Base-by-base conservation (phyloP, 2,888 invertebrate species). In the Neria commutata region DNA sequence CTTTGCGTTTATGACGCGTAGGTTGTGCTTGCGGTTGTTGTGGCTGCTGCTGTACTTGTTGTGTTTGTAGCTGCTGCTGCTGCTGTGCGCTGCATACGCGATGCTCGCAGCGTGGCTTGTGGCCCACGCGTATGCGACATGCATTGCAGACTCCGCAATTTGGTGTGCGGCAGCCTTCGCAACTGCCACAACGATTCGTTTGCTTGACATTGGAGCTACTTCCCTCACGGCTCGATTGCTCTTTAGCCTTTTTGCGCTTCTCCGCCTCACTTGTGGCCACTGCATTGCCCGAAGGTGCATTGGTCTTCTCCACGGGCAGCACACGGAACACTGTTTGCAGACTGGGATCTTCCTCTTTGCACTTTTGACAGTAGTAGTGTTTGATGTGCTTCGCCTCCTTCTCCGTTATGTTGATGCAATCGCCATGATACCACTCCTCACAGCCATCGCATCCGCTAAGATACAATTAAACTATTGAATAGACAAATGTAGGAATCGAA, bases 341-440 rank as follows among this genome's bases (percentile, higher is more conserved):
- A 3, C 88, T 89, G 0, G 94, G 89, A 79, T 95, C 93, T 74
- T 93, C 92, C 70, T 91, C 90, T 67, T 89, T 86, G 72, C 94
- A 95, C 47, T 89, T 88, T 70, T 91, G 87, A 80, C 98, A 98
- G 78, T 91, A 97, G 76, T 95, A 98, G 68, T 93, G 93, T 74
- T 94, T 93, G 57, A 98, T 98, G 67, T 90, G 88, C 74, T 94
- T 95, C 0, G 98, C 93, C 77, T 96, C 95, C 68, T 91, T 88
- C 78, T 95, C 94, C 0, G 95, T 95, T 66, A 98, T 94, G 69
- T 92, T 93, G 66, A 98, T 96, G 79, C 98, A 98, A 76, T 97
- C 95, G 1, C 98, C 98, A 76, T 98, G 98, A 77, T 95, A 98
- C 98, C 98, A 98, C 82, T 98, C 97, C 80, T 98, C 95, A 78